Conservation (phyloP, 1,140 invertebrate species). For the Pseudoatta argentina region DNA sequence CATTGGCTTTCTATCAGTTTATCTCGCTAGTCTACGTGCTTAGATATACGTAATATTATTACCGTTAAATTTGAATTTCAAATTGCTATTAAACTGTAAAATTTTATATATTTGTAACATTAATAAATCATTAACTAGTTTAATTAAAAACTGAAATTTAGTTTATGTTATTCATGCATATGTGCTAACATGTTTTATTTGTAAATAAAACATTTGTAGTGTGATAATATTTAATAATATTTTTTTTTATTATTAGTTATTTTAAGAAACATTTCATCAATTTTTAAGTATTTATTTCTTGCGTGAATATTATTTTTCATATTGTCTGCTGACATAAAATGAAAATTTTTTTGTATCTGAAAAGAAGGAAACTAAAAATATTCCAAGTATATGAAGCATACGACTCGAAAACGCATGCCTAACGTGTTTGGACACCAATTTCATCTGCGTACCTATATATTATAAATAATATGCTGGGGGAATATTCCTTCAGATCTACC, state of each 20-base stretch:
- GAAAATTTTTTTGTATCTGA: constrained; percentile 77
- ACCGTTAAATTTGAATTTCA: neutral
- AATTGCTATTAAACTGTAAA: neutral
- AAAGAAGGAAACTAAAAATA: constrained; percentile 67
- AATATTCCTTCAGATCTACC: constrained; percentile 79
- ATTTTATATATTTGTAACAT: neutral
- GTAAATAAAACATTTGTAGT: neutral
- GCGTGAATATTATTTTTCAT: constrained; percentile 39
- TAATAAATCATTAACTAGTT: constrained; percentile 3
- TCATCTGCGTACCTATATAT: constrained; percentile 76
- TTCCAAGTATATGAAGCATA: neutral
- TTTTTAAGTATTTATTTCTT: neutral
- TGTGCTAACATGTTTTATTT: neutral
- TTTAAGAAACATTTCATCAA: neutral
- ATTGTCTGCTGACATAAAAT: constrained; percentile 47
- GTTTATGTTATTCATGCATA: neutral
- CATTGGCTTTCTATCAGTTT: constrained; percentile 78
- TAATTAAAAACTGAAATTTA: neutral
- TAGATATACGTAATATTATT: constrained; percentile 31
- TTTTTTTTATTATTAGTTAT: neutral
- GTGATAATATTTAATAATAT: neutral
- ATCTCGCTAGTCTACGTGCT: constrained; percentile 41
- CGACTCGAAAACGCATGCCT: constrained; percentile 80
- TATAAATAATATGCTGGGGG: constrained; percentile 83
- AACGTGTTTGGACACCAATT: constrained; percentile 84